Evolutionary conservation across 2,888 invertebrate species (phyloP), one percentile per base, ranked within the genome.

Genomic region (Stegana nigrithorax): DNA sequence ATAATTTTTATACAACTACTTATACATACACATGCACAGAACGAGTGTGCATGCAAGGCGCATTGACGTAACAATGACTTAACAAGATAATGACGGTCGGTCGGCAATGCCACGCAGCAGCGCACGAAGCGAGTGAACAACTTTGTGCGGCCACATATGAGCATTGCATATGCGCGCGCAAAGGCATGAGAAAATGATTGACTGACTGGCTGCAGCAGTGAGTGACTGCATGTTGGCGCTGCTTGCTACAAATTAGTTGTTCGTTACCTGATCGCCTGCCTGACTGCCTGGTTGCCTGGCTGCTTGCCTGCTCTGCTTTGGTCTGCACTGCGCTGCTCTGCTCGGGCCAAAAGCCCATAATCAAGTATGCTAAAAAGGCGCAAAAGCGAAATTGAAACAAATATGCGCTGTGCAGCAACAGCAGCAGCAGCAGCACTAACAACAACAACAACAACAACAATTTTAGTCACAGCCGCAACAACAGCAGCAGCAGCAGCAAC

Each of bases 331-430:
- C 14, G 19, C 23, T 45, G 47, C 23, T 23, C n/a, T 14, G 12
- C 10, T 44, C 23, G 29, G 25, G 25, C 29, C n/a, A 39, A 73
- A 78, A 79, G 80, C 72, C 75, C 75, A 75, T 75, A 75, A 76
- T 76, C 75, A 76, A 76, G 75, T 76, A 76, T 76, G 80, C 80
- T 80, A 76, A 76, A 75, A 76, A 76, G 75, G 73, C 78, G 75
- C 78, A 56, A 75, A 75, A 80, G 80, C 78, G 80, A 76, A 76
- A 76, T 76, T 80, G 80, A 78, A 80, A 78, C 78, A 76, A 75
- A 78, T 26, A 50, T 6, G 21, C 10, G 23, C n/a, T 42, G 2
- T 42, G 17, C 17, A n/a, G 25, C 47, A 14, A 47, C n/a, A n/a
- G 47, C 25, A 17, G 21, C 23, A 36, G 36, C 36, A n/a, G 47